A percentile compares a stretch with the other conserved stretches of the same genome.
Conservation (phyloP, 2,797 vertebrate species). For the Cryptoprocta ferox region DNA sequence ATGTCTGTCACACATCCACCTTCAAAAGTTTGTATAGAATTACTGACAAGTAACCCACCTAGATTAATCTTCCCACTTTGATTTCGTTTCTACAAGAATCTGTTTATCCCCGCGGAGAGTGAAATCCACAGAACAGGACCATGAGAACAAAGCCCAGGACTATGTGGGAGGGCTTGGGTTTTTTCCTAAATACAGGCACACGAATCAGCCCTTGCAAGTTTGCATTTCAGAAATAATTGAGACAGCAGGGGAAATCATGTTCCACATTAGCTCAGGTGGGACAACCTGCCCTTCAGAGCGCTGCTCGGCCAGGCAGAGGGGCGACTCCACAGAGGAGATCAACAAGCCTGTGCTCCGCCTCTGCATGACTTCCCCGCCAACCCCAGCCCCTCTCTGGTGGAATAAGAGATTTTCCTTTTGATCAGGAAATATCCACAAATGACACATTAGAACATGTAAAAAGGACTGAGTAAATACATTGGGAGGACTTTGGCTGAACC, state of each 20-base stretch:
- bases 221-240: slow-evolving; percentile 61
- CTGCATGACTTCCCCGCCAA: accelerated
- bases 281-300: not conserved
- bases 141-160: not conserved
- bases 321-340: not conserved
- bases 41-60: not conserved
- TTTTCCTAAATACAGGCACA: not conserved
- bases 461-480: not conserved
- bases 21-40: not conserved
- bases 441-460: not conserved
- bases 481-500: not conserved
- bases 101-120: not conserved
- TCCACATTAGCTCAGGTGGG: not conserved
- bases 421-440: not conserved
- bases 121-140: not conserved
- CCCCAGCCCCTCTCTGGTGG: not conserved
- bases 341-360: not conserved
- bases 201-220: not conserved
- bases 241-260: not conserved
- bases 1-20: not conserved
- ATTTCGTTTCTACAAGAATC: slow-evolving; percentile 43
- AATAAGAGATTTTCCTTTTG: not conserved
- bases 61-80: not conserved
- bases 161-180: not conserved
- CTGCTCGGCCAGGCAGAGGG: not conserved